Conservation (phyloP, 2,113 vertebrate species). For the Rhynchomys soricoides region DNA sequence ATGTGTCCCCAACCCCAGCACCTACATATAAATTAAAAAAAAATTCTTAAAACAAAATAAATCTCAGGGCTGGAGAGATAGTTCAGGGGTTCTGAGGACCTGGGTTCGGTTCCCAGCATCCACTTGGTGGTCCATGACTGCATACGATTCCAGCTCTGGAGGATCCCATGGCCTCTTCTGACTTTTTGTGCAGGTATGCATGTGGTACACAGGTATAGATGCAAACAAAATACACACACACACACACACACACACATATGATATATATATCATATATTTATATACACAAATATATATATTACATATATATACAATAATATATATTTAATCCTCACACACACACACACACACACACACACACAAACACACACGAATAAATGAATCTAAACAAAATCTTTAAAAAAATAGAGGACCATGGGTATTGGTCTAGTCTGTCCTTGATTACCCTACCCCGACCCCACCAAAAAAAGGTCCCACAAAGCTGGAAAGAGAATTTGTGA, state of each 20-base stretch:
- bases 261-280: too few species aligned
- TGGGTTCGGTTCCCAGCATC: not conserved
- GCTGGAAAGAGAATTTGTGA: slow-evolving; percentile 32
- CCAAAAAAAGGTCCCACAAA: not conserved
- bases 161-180: not conserved
- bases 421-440: not conserved
- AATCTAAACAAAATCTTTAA: not conserved
- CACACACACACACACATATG: rapidly evolving
- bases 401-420: not conserved
- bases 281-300: too few species aligned
- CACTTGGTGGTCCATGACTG: too few species aligned
- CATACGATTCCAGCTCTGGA: too few species aligned
- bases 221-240: not conserved
- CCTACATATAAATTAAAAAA: not conserved
- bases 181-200: not conserved
- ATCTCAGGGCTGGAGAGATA: not conserved
- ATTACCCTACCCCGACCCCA: too few species aligned
- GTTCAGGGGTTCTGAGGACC: not conserved
- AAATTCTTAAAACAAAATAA: not conserved
- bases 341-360: too few species aligned
- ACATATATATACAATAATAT: too few species aligned
- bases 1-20: not conserved
- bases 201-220: not conserved
- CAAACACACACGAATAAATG: not conserved
- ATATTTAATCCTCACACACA: too few species aligned